Percentiles rank a stretch among this genome's conserved stretches.
These are phyloP conservation scores for Muscicapa adusta DNA, from an alignment of 2,113 vertebrate genomes.

Conservation along the genomic window DNA sequence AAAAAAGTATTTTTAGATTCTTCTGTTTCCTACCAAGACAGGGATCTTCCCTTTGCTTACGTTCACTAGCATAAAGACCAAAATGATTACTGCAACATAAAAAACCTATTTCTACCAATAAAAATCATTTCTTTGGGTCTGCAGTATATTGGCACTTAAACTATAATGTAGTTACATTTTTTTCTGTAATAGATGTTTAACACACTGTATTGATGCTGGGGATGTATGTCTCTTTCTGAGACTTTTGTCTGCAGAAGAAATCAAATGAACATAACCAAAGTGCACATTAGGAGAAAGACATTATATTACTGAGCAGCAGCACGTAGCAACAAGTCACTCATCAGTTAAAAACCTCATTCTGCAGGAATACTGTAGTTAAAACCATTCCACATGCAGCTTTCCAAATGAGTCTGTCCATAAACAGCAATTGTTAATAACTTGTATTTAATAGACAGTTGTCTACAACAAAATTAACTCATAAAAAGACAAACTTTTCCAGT, in stretches of 20 bases:
- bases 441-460: slow-evolving; percentile 34
- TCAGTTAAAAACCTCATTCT: slow-evolving; percentile 36
- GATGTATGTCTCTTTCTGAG: slow-evolving; percentile 9
- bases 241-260: slow-evolving; percentile 47
- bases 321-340: slow-evolving; percentile 43
- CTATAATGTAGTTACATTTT: not conserved
- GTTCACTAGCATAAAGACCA: not conserved
- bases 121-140: slow-evolving; percentile 33
- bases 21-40: not conserved
- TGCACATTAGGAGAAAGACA: slow-evolving; percentile 25
- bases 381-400: slow-evolving; percentile 27
- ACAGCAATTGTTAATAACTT: slow-evolving; percentile 42
- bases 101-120: slow-evolving; percentile 14
- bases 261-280: slow-evolving; percentile 48
- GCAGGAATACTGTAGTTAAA: slow-evolving; percentile 35
- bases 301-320: slow-evolving; percentile 7
- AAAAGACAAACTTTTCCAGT: slow-evolving; percentile 37
- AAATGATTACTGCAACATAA: slow-evolving; percentile 13
- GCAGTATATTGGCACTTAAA: not conserved
- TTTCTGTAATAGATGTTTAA: slow-evolving; percentile 31
- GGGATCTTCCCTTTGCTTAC: not conserved
- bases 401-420: slow-evolving; percentile 37
- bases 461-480: slow-evolving; percentile 37
- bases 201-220: not conserved
- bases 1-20: not conserved